These are phyloP conservation scores for Galeopsomyia nigrocyanea DNA, from an alignment of 2,888 invertebrate species.

Conservation along the genomic window DNA sequence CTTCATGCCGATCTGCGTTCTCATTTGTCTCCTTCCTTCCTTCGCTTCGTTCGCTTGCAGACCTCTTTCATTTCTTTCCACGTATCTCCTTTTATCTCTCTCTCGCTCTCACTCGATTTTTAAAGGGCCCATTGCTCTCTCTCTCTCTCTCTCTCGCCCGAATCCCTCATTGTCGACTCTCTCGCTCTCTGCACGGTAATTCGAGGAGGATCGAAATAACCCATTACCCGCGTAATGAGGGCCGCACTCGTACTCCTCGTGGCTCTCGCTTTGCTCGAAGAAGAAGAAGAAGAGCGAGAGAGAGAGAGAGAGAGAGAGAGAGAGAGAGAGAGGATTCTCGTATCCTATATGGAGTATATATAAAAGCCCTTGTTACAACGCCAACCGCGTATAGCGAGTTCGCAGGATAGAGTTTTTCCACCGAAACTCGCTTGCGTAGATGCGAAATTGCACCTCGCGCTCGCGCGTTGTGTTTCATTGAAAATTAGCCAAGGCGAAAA, in stretches of 20 bases:
- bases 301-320: no score
- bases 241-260: slow-evolving; percentile 55
- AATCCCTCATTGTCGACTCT: slow-evolving; percentile 65
- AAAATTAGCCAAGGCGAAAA: not conserved
- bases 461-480: no score
- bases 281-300: no score
- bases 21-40: slow-evolving; percentile 57
- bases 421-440: no score
- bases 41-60: slow-evolving; percentile 48
- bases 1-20: slow-evolving; percentile 47
- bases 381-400: no score
- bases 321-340: slow-evolving; percentile 28
- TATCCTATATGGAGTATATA: slow-evolving; percentile 1
- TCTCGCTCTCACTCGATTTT: slow-evolving; percentile 19
- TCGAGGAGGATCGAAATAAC: slow-evolving; percentile 66
- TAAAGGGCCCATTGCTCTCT: not conserved
- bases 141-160: slow-evolving; percentile 46
- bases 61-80: slow-evolving; percentile 49
- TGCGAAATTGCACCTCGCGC: no score
- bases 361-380: no score
- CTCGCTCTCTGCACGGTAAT: slow-evolving; percentile 54
- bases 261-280: not conserved
- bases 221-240: slow-evolving; percentile 65
- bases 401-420: no score
- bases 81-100: slow-evolving; percentile 35